phyloP scores from a whole-genome alignment of 2,113 vertebrate species.

The Halcyon malimbica region DNA sequence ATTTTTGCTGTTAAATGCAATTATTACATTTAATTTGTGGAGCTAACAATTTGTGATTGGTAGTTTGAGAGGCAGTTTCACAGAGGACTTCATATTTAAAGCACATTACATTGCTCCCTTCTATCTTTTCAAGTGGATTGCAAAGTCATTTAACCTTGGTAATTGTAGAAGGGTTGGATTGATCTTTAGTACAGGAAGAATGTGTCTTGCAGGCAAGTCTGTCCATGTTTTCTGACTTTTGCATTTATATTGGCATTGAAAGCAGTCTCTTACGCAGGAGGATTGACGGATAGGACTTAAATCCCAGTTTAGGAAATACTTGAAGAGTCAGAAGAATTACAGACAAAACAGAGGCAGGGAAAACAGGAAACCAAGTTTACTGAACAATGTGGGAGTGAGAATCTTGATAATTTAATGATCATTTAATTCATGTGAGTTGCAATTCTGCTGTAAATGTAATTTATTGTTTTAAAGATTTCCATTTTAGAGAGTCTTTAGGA shows the following conservation, averaged over 20 bases:
- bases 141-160: background rate
- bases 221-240: background rate
- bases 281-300: constrained; percentile 50
- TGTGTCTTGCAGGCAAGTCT: background rate
- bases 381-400: background rate
- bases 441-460: background rate
- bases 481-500: background rate
- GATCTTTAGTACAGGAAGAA: background rate
- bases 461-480: background rate
- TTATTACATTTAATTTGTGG: background rate
- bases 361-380: constrained; percentile 65
- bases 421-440: background rate
- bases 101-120: background rate
- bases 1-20: background rate
- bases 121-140: background rate
- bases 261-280: background rate
- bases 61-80: background rate
- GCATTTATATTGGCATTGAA: constrained; percentile 4
- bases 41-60: background rate
- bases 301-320: constrained; percentile 77
- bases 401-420: background rate
- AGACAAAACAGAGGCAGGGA: constrained; percentile 53
- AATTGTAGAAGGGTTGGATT: background rate
- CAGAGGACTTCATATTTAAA: background rate
- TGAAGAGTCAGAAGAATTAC: constrained; percentile 69